Conservation (phyloP, 2,888 invertebrate genomes). For the Amphipoea oculea region DNA sequence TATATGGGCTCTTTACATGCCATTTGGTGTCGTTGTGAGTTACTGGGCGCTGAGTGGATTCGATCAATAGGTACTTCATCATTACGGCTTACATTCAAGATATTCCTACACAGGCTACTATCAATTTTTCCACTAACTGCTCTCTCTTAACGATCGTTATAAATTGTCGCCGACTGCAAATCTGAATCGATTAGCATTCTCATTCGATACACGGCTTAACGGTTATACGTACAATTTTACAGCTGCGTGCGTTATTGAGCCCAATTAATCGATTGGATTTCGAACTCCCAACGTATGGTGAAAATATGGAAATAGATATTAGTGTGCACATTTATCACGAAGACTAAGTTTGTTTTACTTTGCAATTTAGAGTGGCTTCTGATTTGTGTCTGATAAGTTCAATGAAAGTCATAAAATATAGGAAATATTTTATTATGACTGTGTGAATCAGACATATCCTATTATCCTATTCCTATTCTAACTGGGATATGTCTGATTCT, state of each 20-base stretch:
- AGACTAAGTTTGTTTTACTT: conserved; percentile 42
- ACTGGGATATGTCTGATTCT: background rate
- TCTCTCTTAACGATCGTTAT: conserved; percentile 37
- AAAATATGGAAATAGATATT: conserved; percentile 33
- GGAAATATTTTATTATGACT: background rate
- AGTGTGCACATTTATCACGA: conserved; percentile 19
- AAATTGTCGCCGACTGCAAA: conserved; percentile 37
- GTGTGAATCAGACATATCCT: no score
- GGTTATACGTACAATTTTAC: conserved; percentile 47
- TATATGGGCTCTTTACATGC: conserved; percentile 70
- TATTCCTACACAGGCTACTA: conserved; percentile 41
- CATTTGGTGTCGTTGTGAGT: conserved; percentile 60
- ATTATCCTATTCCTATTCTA: no score
- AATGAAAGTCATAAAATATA: conserved; percentile 19
- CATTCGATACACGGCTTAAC: conserved; percentile 47
- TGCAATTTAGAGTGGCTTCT: conserved; percentile 20
- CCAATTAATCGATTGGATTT: conserved; percentile 46
- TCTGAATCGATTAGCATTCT: conserved; percentile 51
- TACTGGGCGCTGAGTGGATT: conserved; percentile 56
- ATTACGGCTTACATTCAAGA: conserved; percentile 62
- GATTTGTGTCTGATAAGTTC: conserved; percentile 6
- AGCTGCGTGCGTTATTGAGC: conserved; percentile 28
- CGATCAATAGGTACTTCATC: conserved; percentile 69
- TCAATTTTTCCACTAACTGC: conserved; percentile 39
- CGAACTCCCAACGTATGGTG: conserved; percentile 3